Conservation (phyloP, 2,797 vertebrate genomes). For the Gymnocypris eckloni region DNA sequence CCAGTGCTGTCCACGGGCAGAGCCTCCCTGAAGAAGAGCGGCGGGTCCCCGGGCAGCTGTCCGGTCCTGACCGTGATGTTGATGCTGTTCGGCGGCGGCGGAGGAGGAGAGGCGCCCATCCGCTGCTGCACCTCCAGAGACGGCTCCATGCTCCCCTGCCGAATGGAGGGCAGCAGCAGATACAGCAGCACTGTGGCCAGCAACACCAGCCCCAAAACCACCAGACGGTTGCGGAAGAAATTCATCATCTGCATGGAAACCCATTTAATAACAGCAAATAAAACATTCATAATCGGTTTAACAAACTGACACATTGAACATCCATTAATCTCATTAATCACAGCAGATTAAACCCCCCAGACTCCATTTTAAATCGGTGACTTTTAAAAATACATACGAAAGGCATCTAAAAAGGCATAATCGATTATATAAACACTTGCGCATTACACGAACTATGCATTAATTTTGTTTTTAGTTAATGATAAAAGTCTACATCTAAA, state of each 20-base stretch:
- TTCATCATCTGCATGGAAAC: slow-evolving; percentile 69
- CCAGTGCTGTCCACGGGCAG: slow-evolving; percentile 75
- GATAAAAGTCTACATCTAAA: background rate
- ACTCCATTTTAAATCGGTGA: slow-evolving; percentile 15
- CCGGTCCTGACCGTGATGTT: slow-evolving; percentile 82
- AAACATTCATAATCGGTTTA: background rate
- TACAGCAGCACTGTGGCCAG: slow-evolving; percentile 86
- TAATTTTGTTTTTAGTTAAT: background rate
- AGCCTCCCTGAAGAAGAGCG: slow-evolving; percentile 90
- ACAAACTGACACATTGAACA: background rate
- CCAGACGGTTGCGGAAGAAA: slow-evolving; percentile 84
- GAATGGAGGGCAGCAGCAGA: slow-evolving; percentile 83
- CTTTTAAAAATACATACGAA: background rate
- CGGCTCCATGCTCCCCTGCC: slow-evolving; percentile 79
- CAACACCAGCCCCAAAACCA: slow-evolving; percentile 84
- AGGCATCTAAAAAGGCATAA: background rate
- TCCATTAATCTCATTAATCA: slow-evolving; percentile 14
- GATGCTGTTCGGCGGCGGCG: slow-evolving; percentile 56
- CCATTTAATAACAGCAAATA: too few species aligned
- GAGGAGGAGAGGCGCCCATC: slow-evolving; percentile 65
- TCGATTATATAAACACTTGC: background rate
- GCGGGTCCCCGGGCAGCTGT: slow-evolving; percentile 81
- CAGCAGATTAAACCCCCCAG: slow-evolving; percentile 22
- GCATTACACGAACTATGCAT: background rate
- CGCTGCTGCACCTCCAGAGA: slow-evolving; percentile 78